Evolutionary conservation across 1,140 invertebrate species (phyloP).

Genomic region (Euwallacea similis): DNA sequence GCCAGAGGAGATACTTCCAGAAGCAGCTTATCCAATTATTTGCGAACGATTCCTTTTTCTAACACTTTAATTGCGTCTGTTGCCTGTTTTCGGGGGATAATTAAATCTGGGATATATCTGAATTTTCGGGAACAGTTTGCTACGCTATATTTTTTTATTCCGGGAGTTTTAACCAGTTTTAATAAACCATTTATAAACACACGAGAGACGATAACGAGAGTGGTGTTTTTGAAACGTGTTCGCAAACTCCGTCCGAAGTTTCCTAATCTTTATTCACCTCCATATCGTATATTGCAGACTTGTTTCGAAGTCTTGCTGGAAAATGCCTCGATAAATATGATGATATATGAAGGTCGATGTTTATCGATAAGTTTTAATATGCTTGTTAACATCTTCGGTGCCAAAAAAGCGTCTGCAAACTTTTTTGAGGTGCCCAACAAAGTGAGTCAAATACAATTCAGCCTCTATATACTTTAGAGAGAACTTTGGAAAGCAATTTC

Average conservation of each 20-base stretch:
- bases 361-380: conserved; percentile 6
- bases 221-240: conserved; percentile 19
- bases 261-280: conserved; percentile 23
- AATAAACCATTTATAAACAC: conserved; percentile 24
- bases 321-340: neutral
- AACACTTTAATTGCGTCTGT: conserved; percentile 24
- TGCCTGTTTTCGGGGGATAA: conserved; percentile 14
- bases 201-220: conserved; percentile 16
- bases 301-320: conserved; percentile 19
- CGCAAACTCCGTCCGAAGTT: conserved; percentile 12
- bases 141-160: neutral
- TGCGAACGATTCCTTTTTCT: conserved; percentile 21
- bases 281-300: conserved; percentile 7
- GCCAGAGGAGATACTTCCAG: conserved; percentile 17
- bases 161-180: conserved; percentile 5
- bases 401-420: neutral
- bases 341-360: conserved; percentile 5
- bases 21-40: conserved; percentile 35
- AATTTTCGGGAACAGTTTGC: neutral
- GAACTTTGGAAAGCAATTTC: neutral
- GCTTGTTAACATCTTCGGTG: neutral
- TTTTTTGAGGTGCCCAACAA: neutral
- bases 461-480: neutral
- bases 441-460: neutral
- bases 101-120: conserved; percentile 18